Evolutionary conservation across 2,113 vertebrate genomes (phyloP).

Genomic region (Chunga burmeisteri): DNA sequence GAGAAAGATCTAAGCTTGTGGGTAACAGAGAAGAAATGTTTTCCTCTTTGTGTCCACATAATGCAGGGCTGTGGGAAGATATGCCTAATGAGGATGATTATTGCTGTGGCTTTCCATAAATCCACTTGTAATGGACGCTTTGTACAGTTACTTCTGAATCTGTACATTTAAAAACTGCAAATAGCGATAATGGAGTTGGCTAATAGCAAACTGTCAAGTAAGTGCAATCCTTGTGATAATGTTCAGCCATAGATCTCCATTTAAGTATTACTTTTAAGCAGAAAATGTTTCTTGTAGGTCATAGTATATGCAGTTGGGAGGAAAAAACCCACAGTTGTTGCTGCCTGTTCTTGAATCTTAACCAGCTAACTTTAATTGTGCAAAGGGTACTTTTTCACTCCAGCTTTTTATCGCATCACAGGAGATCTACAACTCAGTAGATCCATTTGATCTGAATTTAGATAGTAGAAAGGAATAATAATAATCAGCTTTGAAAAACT

Average conservation of each 20-base stretch:
- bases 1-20: conserved; percentile 54
- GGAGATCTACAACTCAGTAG: background rate
- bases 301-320: conserved; percentile 1
- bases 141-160: conserved; percentile 66
- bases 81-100: conserved; percentile 69
- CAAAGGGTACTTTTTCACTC: background rate
- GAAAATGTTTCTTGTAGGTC: conserved; percentile 58
- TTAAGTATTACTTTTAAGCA: conserved; percentile 62
- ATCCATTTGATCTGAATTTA: conserved; percentile 22
- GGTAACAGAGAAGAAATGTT: conserved; percentile 58
- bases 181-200: conserved; percentile 66
- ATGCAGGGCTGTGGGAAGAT: conserved; percentile 64
- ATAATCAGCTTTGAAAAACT: background rate
- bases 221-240: conserved; percentile 60
- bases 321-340: background rate
- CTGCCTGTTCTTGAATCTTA: background rate
- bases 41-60: conserved; percentile 64
- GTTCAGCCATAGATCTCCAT: conserved; percentile 59
- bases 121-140: conserved; percentile 68
- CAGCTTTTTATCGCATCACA: background rate
- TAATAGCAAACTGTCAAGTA: conserved; percentile 67
- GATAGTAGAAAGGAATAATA: background rate
- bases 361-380: conserved; percentile 5
- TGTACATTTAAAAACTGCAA: conserved; percentile 69
- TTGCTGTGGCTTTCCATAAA: conserved; percentile 71